phyloP scores from a whole-genome alignment of 2,888 invertebrate species.

The Selenia dentaria region DNA sequence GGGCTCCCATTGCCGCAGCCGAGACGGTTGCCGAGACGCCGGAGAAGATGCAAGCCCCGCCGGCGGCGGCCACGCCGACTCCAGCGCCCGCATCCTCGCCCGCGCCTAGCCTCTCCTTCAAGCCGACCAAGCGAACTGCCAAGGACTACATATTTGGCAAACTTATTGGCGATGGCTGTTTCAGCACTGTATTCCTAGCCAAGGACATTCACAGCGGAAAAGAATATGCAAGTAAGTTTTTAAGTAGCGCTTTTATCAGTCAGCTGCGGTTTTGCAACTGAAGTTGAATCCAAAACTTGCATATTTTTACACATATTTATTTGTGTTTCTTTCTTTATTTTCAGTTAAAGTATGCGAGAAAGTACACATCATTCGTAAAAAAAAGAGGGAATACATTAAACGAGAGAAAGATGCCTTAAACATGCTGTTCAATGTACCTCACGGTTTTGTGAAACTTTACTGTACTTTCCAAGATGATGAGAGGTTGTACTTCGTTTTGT shows the following conservation, averaged over 20 bases:
- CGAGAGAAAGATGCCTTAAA: conserved; percentile 97
- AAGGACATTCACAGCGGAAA: conserved; percentile 95
- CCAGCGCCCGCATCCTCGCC: conserved; percentile 68
- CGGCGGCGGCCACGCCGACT: conserved; percentile 69
- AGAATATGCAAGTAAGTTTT: conserved; percentile 96
- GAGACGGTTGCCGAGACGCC: conserved; percentile 80
- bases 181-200: conserved; percentile 97
- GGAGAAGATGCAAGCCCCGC: conserved; percentile 78
- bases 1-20: conserved; percentile 83
- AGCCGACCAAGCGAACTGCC: conserved; percentile 88
- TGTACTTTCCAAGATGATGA: conserved; percentile 98
- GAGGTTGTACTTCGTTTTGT: conserved; percentile 97
- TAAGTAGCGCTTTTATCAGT: no score
- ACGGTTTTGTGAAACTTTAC: conserved; percentile 96
- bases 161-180: conserved; percentile 98
- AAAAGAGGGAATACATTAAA: conserved; percentile 96
- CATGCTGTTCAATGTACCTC: conserved; percentile 90
- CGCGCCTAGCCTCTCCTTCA: conserved; percentile 67
- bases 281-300: no score
- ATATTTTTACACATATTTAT: no score
- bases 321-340: conserved; percentile 49
- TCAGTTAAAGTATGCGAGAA: conserved; percentile 99
- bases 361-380: conserved; percentile 95
- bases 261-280: no score
- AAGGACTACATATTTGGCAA: conserved; percentile 98